These are phyloP conservation scores for Sternarchorhynchus goeldii DNA, from an alignment of 2,797 vertebrate genomes.

Conservation along the genomic window DNA sequence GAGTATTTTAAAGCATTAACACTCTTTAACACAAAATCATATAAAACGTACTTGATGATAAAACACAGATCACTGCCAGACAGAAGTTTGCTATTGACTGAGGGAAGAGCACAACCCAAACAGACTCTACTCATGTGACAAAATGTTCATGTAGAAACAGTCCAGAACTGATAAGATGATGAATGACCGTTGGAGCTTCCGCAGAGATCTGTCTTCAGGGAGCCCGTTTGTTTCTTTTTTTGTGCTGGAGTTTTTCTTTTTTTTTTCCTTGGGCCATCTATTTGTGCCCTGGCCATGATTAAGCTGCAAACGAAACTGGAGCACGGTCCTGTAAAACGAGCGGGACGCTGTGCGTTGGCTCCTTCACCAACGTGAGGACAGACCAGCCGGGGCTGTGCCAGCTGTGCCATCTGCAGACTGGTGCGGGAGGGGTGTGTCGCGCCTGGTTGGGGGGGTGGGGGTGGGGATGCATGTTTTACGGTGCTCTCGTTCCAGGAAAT, in stretches of 20 bases:
- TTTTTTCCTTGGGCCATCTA: background rate
- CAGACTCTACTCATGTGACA: slow-evolving; percentile 26
- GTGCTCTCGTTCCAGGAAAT: slow-evolving; percentile 34
- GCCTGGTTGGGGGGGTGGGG: slow-evolving; percentile 2
- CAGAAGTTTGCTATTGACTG: background rate
- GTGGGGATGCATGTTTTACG: slow-evolving; percentile 33
- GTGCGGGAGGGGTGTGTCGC: background rate
- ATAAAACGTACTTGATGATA: background rate
- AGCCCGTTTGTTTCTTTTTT: slow-evolving; percentile 5
- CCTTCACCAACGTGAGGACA: slow-evolving; percentile 19
- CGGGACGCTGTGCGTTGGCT: slow-evolving; percentile 16
- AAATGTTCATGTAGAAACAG: slow-evolving; percentile 35
- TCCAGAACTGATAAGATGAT: slow-evolving; percentile 14
- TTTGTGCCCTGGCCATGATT: slow-evolving; percentile 21
- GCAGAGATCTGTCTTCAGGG: background rate
- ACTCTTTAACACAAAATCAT: background rate
- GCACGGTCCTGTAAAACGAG: slow-evolving; percentile 23
- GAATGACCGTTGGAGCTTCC: slow-evolving; percentile 44
- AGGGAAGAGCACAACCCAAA: background rate
- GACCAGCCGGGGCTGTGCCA: background rate
- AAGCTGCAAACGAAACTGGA: slow-evolving; percentile 26
- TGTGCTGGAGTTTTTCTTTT: background rate
- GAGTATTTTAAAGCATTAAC: background rate
- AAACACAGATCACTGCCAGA: background rate
- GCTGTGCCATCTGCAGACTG: too few relatives aligned